Conservation (phyloP, 2,113 vertebrate genomes). For the Ascaphus truei region DNA sequence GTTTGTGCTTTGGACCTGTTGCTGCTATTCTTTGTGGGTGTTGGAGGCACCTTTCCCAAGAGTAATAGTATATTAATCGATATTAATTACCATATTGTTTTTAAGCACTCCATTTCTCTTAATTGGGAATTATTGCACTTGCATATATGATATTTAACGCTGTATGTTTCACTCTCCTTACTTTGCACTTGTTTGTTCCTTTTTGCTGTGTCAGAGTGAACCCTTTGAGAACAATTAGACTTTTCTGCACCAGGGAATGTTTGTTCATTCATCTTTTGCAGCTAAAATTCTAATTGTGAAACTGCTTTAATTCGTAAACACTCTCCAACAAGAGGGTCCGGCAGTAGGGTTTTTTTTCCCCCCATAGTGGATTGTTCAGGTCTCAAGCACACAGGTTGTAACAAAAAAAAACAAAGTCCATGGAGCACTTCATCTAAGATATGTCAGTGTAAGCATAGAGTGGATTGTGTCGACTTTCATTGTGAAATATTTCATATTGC, state of each 20-base stretch:
- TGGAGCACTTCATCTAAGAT: not conserved
- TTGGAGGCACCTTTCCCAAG: too few relatives aligned
- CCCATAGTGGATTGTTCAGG: not conserved
- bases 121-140: too few relatives aligned
- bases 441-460: not conserved
- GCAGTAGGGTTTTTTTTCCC: not conserved
- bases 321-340: not conserved
- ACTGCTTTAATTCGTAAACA: too few relatives aligned
- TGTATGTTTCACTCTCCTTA: too few relatives aligned
- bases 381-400: not conserved
- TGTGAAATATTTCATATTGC: slow-evolving; percentile 15
- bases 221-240: too few relatives aligned
- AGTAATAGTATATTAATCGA: too few relatives aligned
- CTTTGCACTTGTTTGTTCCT: too few relatives aligned
- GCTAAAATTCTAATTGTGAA: not conserved
- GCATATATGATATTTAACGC: too few relatives aligned
- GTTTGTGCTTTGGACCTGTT: too few relatives aligned
- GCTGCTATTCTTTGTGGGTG: too few relatives aligned
- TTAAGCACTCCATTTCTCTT: too few relatives aligned
- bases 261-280: not conserved
- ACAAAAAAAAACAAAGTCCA: not conserved
- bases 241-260: not conserved
- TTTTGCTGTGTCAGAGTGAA: not conserved
- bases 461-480: slow-evolving; percentile 12
- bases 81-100: too few relatives aligned